A percentile compares a stretch with the other conserved stretches of the same genome.
Evolutionary conservation across 1,140 invertebrate genomes (phyloP).

Genomic region (Ceratina calcarata): DNA sequence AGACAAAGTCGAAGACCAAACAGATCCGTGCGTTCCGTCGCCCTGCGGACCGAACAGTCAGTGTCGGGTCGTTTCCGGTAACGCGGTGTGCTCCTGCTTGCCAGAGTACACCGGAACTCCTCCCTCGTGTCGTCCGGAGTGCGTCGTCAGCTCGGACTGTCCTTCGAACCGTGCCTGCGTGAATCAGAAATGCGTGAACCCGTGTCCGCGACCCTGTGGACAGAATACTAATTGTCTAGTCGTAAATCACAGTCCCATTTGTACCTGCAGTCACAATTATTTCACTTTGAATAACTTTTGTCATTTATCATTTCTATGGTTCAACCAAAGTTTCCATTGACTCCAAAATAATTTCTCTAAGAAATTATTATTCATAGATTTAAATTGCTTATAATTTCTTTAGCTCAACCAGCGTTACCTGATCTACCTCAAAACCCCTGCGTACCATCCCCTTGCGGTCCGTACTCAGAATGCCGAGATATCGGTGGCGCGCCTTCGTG

Average conservation of each 20-base stretch:
- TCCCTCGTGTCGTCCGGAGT: slow-evolving; percentile 80
- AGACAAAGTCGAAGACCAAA: slow-evolving; percentile 15
- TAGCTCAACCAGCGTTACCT: slow-evolving; percentile 1
- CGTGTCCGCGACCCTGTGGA: slow-evolving; percentile 80
- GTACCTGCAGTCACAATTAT: too few relatives aligned
- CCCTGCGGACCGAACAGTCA: slow-evolving; percentile 82
- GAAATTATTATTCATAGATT: not conserved
- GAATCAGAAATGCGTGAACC: slow-evolving; percentile 81
- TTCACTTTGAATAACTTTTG: too few relatives aligned
- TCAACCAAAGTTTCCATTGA: slow-evolving; percentile 58
- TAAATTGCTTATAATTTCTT: not conserved
- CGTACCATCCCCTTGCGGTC: slow-evolving; percentile 81
- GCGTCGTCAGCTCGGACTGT: slow-evolving; percentile 69
- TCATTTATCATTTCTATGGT: too few relatives aligned
- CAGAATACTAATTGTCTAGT: slow-evolving; percentile 80
- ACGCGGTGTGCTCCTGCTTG: slow-evolving; percentile 80
- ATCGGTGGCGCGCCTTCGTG: slow-evolving; percentile 80
- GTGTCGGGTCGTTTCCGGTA: slow-evolving; percentile 79
- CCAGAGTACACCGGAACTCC: slow-evolving; percentile 80
- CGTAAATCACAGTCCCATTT: slow-evolving; percentile 83
- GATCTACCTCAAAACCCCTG: slow-evolving; percentile 75
- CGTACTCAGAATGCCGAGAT: slow-evolving; percentile 77
- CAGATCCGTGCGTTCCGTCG: slow-evolving; percentile 78
- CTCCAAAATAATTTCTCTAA: not conserved
- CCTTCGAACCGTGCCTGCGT: slow-evolving; percentile 73